A percentile compares a stretch with the other conserved stretches of the same genome.
These are phyloP conservation scores for Eubasilissa splendida DNA, from an alignment of 2,888 invertebrate genomes.

Conservation along the genomic window DNA sequence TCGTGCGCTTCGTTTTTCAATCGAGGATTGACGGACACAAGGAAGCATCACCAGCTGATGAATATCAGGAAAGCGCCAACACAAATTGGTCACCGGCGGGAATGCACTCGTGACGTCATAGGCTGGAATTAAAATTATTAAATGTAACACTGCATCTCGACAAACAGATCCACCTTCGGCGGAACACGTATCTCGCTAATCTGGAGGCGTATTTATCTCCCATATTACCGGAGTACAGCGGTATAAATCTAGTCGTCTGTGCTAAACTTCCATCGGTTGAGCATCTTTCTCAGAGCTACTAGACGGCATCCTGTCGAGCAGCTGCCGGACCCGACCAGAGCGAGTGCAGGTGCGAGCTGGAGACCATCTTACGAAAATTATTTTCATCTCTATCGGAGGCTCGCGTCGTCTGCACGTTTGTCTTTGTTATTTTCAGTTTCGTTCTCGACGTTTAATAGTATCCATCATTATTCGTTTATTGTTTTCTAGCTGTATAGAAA, in stretches of 20 bases:
- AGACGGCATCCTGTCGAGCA: constrained; percentile 9
- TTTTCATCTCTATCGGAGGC: not conserved
- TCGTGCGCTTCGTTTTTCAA: constrained; percentile 1
- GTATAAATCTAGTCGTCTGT: not conserved
- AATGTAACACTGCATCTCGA: not conserved
- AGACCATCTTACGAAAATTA: not conserved
- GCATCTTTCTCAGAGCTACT: constrained; percentile 1
- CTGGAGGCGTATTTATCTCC: constrained; percentile 8
- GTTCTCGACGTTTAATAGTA: not conserved
- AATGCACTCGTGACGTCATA: not conserved
- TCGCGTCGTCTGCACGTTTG: not conserved
- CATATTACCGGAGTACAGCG: constrained; percentile 2
- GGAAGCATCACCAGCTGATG: not conserved
- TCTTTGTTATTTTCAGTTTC: not conserved
- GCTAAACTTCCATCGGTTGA: constrained; percentile 15
- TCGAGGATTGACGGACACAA: constrained; percentile 8
- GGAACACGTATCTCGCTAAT: constrained; percentile 17
- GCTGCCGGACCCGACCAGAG: not conserved
- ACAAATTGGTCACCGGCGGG: too few species aligned
- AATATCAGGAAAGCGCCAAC: too few species aligned
- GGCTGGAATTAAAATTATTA: not conserved
- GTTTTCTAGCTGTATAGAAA: constrained; percentile 4
- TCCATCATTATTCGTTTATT: not conserved
- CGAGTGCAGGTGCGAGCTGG: not conserved
- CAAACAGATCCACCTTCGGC: not conserved